A percentile compares a stretch with the other conserved stretches of the same genome.
Evolutionary conservation across 1,140 invertebrate genomes (phyloP).

Genomic region (Drosophila kepulauana): DNA sequence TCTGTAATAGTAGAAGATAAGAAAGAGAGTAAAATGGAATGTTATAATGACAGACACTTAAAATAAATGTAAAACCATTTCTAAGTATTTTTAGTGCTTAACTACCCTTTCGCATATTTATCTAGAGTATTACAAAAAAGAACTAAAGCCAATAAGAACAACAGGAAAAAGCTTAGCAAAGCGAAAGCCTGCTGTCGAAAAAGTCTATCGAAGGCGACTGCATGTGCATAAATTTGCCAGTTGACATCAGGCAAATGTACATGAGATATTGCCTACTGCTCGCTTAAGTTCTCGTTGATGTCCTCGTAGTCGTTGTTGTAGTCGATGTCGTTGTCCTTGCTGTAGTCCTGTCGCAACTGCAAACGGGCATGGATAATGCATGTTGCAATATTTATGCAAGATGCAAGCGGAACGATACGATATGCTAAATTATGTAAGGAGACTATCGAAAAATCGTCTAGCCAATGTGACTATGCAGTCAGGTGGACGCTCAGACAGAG

Average conservation of each 20-base stretch:
- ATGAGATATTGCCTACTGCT: conserved; percentile 70
- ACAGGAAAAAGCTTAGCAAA: conserved; percentile 23
- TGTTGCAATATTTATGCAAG: conserved; percentile 42
- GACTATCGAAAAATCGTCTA: conserved; percentile 19
- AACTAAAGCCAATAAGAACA: conserved; percentile 40
- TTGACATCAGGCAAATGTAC: conserved; percentile 72
- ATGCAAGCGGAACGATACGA: conserved; percentile 30
- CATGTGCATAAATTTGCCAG: conserved; percentile 73
- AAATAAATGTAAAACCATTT: no score
- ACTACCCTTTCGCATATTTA: not conserved
- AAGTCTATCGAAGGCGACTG: conserved; percentile 52
- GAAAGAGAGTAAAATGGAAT: not conserved
- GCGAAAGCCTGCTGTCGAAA: conserved; percentile 32
- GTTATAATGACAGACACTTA: no score
- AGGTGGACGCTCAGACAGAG: not conserved
- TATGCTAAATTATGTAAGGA: conserved; percentile 42
- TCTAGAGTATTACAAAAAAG: conserved; percentile 16
- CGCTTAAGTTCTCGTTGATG: not conserved
- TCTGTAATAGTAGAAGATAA: not conserved
- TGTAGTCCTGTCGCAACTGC: conserved; percentile 6
- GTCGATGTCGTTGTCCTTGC: not conserved
- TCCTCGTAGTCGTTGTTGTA: not conserved
- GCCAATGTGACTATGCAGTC: not conserved
- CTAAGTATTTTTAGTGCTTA: no score
- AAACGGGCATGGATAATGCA: conserved; percentile 24